Percentiles rank a stretch among this genome's conserved stretches.
Conservation (phyloP, 2,113 vertebrate genomes). For the Lonchura striata region DNA sequence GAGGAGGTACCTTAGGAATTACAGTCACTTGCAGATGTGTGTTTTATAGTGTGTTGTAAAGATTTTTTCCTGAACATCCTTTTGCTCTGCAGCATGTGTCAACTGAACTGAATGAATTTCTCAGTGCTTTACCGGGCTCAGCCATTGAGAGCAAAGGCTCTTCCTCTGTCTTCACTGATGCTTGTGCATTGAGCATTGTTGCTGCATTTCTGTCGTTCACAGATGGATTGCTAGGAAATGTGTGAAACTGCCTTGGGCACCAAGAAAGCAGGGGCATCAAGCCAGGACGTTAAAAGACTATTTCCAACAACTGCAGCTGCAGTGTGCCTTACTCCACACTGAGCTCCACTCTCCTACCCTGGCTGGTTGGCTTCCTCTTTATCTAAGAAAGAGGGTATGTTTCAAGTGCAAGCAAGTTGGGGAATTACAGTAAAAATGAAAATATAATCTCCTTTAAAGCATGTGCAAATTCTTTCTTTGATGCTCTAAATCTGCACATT, state of each 20-base stretch:
- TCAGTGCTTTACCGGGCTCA: not conserved
- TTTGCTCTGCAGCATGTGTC: constrained; percentile 7
- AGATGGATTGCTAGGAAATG: constrained; percentile 70
- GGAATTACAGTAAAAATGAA: not conserved
- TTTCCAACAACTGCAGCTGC: constrained; percentile 71
- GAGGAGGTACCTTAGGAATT: not conserved
- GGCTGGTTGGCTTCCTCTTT: constrained; percentile 27
- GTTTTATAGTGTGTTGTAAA: not conserved
- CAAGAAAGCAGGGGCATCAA: constrained; percentile 50
- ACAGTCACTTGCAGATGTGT: not conserved
- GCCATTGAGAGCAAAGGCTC: constrained; percentile 23
- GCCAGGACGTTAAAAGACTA: constrained; percentile 56
- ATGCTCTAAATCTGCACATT: not conserved
- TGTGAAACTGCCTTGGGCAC: constrained; percentile 67
- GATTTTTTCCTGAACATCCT: not conserved
- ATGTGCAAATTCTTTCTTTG: not conserved
- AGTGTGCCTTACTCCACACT: not conserved
- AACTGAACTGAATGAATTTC: not conserved
- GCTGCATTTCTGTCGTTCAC: constrained; percentile 47
- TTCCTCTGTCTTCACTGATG: constrained; percentile 18
- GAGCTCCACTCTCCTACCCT: not conserved
- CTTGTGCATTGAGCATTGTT: constrained; percentile 71
- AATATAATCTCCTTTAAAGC: not conserved
- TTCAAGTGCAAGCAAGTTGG: not conserved
- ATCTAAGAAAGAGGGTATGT: not conserved